phyloP scores from a whole-genome alignment of 2,113 vertebrate genomes.

The Balaeniceps rex region DNA sequence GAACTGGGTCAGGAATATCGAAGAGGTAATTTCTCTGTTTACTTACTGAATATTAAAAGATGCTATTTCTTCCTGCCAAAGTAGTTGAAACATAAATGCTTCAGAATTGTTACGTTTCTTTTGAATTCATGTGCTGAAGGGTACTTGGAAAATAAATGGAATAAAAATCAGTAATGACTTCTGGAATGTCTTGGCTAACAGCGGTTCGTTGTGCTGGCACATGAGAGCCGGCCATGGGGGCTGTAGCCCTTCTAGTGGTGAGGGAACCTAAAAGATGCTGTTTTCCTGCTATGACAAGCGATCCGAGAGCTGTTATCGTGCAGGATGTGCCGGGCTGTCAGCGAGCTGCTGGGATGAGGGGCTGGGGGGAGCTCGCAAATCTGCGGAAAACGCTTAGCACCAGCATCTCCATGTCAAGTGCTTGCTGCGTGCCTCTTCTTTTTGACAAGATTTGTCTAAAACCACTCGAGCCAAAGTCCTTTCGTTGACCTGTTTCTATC shows the following conservation, averaged over 20 bases:
- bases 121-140: neutral
- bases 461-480: neutral
- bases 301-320: neutral
- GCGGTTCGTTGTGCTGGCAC: too few species aligned
- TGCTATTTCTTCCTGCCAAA: neutral
- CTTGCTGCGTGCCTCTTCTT: rapidly evolving
- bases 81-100: neutral
- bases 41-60: neutral
- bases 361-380: rapidly evolving
- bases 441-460: rapidly evolving
- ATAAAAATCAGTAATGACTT: rapidly evolving
- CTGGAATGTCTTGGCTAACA: rapidly evolving
- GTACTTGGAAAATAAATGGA: neutral
- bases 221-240: neutral
- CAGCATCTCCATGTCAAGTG: rapidly evolving
- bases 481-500: neutral
- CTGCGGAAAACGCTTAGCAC: neutral
- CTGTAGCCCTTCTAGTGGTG: neutral
- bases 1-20: slow-evolving; percentile 97
- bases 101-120: rapidly evolving
- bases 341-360: neutral
- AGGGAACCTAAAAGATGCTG: rapidly evolving
- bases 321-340: rapidly evolving
- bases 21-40: slow-evolving; percentile 78
- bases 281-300: neutral